phyloP scores from a whole-genome alignment of 2,113 vertebrate species.

The Paracanthobrama guichenoti region DNA sequence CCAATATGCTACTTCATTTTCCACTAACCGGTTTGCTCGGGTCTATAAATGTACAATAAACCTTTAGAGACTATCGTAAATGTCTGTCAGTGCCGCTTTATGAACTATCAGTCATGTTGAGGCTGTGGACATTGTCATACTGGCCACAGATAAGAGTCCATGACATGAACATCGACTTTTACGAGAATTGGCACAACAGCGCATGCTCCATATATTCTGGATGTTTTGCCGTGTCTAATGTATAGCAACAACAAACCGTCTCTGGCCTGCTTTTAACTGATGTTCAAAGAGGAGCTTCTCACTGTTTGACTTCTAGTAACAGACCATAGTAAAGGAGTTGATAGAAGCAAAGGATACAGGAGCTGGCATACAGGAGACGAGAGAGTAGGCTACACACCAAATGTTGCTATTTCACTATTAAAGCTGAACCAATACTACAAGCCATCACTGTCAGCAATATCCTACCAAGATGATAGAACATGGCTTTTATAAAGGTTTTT shows the following conservation, averaged over 20 bases:
- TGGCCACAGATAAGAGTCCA: background rate
- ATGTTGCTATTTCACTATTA: constrained; percentile 12
- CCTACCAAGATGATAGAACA: background rate
- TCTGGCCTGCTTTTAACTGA: constrained; percentile 28
- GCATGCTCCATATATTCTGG: constrained; percentile 2
- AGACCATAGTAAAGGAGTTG: background rate
- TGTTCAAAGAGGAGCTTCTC: constrained; percentile 32
- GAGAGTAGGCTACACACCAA: background rate
- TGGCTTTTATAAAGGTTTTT: background rate
- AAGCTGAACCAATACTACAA: background rate
- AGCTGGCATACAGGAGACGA: background rate
- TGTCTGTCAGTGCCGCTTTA: background rate
- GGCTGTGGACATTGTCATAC: background rate
- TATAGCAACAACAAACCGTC: background rate
- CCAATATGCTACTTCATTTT: background rate
- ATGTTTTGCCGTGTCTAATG: constrained; percentile 27
- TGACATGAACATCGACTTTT: background rate
- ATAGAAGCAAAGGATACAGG: background rate
- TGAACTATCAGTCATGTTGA: background rate
- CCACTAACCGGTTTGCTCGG: background rate
- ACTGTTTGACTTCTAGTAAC: constrained; percentile 34
- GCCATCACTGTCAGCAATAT: background rate
- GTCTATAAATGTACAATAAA: constrained; percentile 8
- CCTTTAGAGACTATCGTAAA: background rate
- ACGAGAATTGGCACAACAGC: background rate